These are phyloP conservation scores for Stenchaetothrips biformis DNA, from an alignment of 2,888 invertebrate genomes.

Conservation along the genomic window DNA sequence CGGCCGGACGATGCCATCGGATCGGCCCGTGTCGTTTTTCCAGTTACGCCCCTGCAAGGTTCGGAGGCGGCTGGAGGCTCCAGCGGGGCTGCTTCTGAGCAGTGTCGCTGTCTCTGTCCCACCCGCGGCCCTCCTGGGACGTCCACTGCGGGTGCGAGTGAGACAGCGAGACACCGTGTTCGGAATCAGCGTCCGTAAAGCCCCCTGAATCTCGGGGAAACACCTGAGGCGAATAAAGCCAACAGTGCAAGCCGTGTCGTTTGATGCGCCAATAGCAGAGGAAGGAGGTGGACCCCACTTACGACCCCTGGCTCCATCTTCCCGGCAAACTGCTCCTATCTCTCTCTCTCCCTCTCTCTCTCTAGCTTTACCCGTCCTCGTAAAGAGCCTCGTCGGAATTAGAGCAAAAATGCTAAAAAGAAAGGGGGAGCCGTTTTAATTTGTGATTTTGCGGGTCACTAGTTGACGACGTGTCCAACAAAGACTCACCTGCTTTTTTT, in stretches of 20 bases:
- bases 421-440: too few species aligned
- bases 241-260: not conserved
- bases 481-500: too few species aligned
- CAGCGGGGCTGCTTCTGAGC: not conserved
- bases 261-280: not conserved
- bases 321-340: not conserved
- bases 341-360: not conserved
- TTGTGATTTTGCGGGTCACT: too few species aligned
- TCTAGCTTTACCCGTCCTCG: not conserved
- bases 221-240: slow-evolving; percentile 24
- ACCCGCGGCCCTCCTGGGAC: not conserved
- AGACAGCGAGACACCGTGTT: not conserved
- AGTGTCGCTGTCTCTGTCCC: not conserved
- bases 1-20: not conserved
- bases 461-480: too few species aligned
- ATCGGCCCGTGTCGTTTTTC: not conserved
- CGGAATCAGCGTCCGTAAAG: too few species aligned
- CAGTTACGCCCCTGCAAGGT: not conserved
- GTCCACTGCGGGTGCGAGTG: not conserved
- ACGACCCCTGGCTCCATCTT: not conserved
- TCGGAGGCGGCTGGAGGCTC: too few species aligned
- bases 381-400: too few species aligned
- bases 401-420: too few species aligned
- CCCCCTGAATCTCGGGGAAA: slow-evolving; percentile 16
- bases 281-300: not conserved